A percentile compares a stretch with the other conserved stretches of the same genome.
These are phyloP conservation scores for Sminthurides aquaticus DNA, from an alignment of 2,888 invertebrate genomes.

Conservation along the genomic window DNA sequence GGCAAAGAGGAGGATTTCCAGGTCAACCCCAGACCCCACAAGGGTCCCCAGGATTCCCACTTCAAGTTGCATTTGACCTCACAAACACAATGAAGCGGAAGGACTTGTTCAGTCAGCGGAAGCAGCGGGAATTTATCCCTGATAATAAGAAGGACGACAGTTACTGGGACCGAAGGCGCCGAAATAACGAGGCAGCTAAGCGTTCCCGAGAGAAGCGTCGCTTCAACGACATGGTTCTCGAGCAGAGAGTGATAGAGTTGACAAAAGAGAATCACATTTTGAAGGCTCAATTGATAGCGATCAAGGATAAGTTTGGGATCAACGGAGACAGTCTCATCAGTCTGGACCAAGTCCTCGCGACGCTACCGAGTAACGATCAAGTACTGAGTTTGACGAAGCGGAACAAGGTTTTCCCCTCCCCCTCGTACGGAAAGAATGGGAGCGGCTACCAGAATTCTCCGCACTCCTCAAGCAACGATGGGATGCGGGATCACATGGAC, in stretches of 20 bases:
- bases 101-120: conserved; percentile 79
- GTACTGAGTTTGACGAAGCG: conserved; percentile 76
- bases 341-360: conserved; percentile 79
- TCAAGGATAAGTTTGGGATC: conserved; percentile 87
- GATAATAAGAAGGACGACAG: conserved; percentile 94
- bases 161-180: conserved; percentile 91
- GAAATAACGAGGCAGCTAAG: conserved; percentile 96
- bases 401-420: conserved; percentile 50
- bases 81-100: conserved; percentile 55
- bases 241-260: conserved; percentile 85
- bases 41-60: conserved; percentile 45
- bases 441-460: neutral
- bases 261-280: conserved; percentile 92
- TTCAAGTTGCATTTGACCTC: conserved; percentile 43
- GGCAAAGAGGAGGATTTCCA: conserved; percentile 3
- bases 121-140: conserved; percentile 92
- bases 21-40: conserved; percentile 33
- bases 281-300: conserved; percentile 83
- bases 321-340: conserved; percentile 78
- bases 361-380: conserved; percentile 74
- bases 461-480: conserved; percentile 17
- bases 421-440: conserved; percentile 27
- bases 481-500: conserved; percentile 23
- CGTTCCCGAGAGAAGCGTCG: conserved; percentile 91
- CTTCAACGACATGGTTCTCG: conserved; percentile 92